phyloP scores from a whole-genome alignment of 2,888 invertebrate species.

The Diaperis boleti region DNA sequence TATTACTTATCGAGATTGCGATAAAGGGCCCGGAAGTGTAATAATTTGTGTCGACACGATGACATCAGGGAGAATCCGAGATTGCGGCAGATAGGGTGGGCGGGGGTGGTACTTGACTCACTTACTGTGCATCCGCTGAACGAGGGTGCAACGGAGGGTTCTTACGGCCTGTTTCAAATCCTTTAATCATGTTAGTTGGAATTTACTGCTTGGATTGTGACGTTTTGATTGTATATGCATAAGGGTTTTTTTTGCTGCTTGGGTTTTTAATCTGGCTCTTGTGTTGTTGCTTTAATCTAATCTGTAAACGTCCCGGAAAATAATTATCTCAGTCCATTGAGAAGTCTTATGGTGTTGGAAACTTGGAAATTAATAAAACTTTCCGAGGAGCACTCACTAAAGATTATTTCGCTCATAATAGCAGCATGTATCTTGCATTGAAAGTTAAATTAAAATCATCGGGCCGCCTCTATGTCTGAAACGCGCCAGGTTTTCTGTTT shows the following conservation, averaged over 20 bases:
- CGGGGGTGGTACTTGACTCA: slow-evolving; percentile 61
- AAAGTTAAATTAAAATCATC: slow-evolving; percentile 35
- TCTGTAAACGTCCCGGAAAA: slow-evolving; percentile 35
- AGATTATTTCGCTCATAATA: slow-evolving; percentile 38
- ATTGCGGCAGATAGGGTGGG: slow-evolving; percentile 54
- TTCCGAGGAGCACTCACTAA: slow-evolving; percentile 14
- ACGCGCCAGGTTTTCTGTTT: too few species aligned
- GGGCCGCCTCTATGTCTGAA: too few species aligned
- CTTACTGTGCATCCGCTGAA: slow-evolving; percentile 61
- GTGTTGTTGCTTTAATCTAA: slow-evolving; percentile 20
- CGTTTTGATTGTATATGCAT: slow-evolving; percentile 28
- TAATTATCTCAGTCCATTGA: slow-evolving; percentile 37
- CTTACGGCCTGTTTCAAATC: slow-evolving; percentile 55
- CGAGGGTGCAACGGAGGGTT: slow-evolving; percentile 53
- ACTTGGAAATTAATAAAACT: slow-evolving; percentile 40
- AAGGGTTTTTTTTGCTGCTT: slow-evolving; percentile 13
- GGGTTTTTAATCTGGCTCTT: slow-evolving; percentile 2
- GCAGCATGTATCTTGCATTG: slow-evolving; percentile 28
- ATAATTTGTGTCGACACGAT: slow-evolving; percentile 61
- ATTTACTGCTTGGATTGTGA: slow-evolving; percentile 21
- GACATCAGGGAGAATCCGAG: slow-evolving; percentile 59
- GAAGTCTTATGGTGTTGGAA: slow-evolving; percentile 26
- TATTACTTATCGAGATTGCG: slow-evolving; percentile 52
- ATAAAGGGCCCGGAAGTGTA: slow-evolving; percentile 57
- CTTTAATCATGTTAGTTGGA: slow-evolving; percentile 54